phyloP scores from a whole-genome alignment of 2,113 vertebrate species.

The Platanista minor region DNA sequence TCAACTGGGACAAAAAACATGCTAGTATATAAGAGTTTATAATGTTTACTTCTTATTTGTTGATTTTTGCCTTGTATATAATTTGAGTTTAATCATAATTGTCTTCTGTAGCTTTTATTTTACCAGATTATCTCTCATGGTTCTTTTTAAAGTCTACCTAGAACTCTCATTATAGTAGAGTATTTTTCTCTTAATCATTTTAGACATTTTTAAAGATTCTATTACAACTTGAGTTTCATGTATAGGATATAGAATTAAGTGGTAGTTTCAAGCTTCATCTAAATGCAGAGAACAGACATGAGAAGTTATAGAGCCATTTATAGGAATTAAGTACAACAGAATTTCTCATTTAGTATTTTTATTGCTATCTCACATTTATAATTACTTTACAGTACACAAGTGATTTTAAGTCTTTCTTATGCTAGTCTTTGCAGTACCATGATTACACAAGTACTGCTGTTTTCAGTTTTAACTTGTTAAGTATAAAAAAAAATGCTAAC shows the following conservation, averaged over 20 bases:
- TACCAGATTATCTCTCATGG: background rate
- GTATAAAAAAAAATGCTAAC: background rate
- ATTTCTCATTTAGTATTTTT: slow-evolving; percentile 36
- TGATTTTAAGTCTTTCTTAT: background rate
- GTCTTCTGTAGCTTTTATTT: background rate
- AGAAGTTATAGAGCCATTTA: slow-evolving; percentile 24
- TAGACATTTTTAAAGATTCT: background rate
- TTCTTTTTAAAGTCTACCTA: background rate
- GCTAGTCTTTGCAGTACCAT: background rate
- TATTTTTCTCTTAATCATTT: background rate
- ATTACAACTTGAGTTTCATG: background rate
- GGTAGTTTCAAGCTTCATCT: background rate
- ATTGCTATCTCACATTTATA: slow-evolving; percentile 25
- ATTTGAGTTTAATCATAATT: background rate
- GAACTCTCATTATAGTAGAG: background rate
- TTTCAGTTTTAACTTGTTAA: slow-evolving; percentile 19
- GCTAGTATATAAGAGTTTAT: background rate
- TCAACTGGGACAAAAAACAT: background rate
- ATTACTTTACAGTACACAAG: slow-evolving; percentile 13
- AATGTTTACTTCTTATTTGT: background rate
- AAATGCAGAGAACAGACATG: background rate
- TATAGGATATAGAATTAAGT: background rate
- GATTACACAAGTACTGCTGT: background rate
- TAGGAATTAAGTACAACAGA: background rate
- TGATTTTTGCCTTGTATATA: background rate